These are phyloP conservation scores for Uria lomvia DNA, from an alignment of 2,113 vertebrate genomes.

Conservation along the genomic window DNA sequence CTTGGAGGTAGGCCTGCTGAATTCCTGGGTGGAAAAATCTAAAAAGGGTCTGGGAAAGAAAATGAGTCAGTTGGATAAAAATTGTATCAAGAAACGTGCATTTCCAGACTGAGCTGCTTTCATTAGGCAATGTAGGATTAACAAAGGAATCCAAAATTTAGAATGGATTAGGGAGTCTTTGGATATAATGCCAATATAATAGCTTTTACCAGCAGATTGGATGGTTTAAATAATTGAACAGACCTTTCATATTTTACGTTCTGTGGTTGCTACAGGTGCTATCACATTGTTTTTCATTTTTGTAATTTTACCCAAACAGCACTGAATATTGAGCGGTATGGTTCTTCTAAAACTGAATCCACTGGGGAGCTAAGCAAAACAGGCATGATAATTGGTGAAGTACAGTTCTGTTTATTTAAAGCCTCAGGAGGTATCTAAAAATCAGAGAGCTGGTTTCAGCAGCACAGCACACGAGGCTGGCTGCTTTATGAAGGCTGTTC, in stretches of 20 bases:
- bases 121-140: constrained; percentile 3
- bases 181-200: not conserved
- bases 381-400: constrained; percentile 33
- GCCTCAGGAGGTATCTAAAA: constrained; percentile 38
- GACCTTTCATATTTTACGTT: not conserved
- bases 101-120: not conserved
- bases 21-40: not conserved
- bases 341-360: constrained; percentile 31
- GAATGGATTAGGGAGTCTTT: constrained; percentile 20
- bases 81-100: not conserved
- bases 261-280: constrained; percentile 2
- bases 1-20: not conserved
- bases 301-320: constrained; percentile 1
- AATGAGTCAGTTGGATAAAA: not conserved
- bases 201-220: not conserved
- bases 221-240: constrained; percentile 12
- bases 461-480: not conserved
- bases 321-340: not conserved
- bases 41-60: not conserved
- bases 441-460: not conserved
- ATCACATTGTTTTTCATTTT: constrained; percentile 18
- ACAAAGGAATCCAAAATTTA: constrained; percentile 26
- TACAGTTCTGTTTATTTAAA: constrained; percentile 44
- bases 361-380: constrained; percentile 2
- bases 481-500: not conserved